Evolutionary conservation across 2,888 invertebrate genomes (phyloP).

Genomic region (Microctonus brassicae): DNA sequence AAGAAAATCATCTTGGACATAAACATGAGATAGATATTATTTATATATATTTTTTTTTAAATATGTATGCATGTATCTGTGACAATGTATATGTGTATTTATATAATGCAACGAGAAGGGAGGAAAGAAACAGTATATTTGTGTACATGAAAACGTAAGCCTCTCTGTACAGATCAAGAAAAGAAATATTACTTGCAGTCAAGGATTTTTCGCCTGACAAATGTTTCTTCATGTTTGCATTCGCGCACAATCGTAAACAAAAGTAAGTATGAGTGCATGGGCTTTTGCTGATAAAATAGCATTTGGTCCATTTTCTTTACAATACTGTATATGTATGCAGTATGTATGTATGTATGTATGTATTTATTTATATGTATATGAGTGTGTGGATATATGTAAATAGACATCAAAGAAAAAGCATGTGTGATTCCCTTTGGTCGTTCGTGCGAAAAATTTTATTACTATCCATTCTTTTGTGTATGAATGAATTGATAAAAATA

Average conservation of each 20-base stretch:
- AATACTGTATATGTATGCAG: no score
- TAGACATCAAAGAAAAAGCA: background rate
- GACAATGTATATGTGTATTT: background rate
- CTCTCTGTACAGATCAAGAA: conserved; percentile 33
- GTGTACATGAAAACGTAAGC: conserved; percentile 19
- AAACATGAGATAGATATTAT: no score
- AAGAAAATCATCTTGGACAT: background rate
- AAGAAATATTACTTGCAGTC: conserved; percentile 35
- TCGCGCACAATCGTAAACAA: conserved; percentile 16
- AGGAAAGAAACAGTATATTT: conserved; percentile 15
- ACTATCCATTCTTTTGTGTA: background rate
- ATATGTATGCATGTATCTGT: background rate
- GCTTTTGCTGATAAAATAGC: conserved; percentile 18
- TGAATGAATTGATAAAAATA: background rate
- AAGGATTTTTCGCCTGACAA: conserved; percentile 24
- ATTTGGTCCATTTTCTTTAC: background rate
- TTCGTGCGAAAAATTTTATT: background rate
- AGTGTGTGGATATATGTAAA: background rate
- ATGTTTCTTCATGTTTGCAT: conserved; percentile 19
- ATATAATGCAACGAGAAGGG: background rate
- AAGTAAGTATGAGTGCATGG: conserved; percentile 10
- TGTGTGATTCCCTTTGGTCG: background rate
- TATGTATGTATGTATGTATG: no score
- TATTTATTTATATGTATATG: no score
- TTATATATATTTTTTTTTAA: no score